Percentiles rank a stretch among this genome's conserved stretches.
phyloP scores from a whole-genome alignment of 2,113 vertebrate species.

The Ornithorhynchus anatinus region DNA sequence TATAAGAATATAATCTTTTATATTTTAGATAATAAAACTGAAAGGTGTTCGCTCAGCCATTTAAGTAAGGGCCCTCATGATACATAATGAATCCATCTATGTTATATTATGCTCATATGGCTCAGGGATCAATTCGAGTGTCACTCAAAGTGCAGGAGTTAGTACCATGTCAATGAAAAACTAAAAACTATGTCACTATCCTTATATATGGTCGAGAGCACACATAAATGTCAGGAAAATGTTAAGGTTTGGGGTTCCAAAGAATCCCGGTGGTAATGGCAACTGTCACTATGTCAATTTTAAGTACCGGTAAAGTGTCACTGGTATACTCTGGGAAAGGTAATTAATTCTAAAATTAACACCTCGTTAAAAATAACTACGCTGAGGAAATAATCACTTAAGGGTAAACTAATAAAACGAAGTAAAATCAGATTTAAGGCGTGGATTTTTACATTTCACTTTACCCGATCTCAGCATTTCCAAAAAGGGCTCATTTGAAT shows the following conservation, averaged over 20 bases:
- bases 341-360: rapidly evolving
- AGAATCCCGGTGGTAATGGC: not conserved
- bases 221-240: not conserved
- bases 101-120: not conserved
- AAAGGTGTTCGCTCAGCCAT: not conserved
- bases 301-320: not conserved
- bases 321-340: not conserved
- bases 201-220: not conserved
- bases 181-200: not conserved
- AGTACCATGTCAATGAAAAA: not conserved
- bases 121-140: not conserved
- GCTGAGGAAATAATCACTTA: too few species aligned
- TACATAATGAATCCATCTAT: not conserved
- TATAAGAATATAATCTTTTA: rapidly evolving
- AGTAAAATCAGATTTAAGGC: too few species aligned
- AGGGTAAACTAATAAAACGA: too few species aligned
- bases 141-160: not conserved
- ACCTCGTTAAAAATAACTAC: not conserved
- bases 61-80: not conserved
- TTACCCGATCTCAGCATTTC: too few species aligned
- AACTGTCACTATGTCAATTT: not conserved
- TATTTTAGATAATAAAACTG: not conserved
- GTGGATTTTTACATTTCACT: too few species aligned
- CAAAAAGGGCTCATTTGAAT: too few species aligned
- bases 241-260: not conserved